Conservation (phyloP, 2,797 vertebrate species). For the Scarus forsteni region DNA sequence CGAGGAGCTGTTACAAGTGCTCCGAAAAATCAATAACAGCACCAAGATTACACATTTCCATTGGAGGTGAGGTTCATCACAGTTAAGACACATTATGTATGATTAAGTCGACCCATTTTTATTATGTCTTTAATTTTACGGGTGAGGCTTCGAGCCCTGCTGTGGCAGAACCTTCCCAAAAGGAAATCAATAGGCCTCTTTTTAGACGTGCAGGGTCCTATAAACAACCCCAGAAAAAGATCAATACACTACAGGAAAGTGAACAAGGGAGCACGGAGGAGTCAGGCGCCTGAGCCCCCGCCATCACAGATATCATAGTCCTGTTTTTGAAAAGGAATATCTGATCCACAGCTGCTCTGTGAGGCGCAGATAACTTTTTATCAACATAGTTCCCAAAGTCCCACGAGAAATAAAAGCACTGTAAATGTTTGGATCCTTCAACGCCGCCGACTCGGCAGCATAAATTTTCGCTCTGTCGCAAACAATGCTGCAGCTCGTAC, state of each 20-base stretch:
- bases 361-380: constrained; percentile 68
- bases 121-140: constrained; percentile 53
- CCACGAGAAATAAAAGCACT: constrained; percentile 62
- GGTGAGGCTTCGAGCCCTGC: constrained; percentile 39
- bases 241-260: constrained; percentile 77
- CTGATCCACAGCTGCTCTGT: constrained; percentile 63
- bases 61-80: constrained; percentile 8
- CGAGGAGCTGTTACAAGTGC: not conserved
- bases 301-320: constrained; percentile 62
- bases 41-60: not conserved
- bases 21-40: not conserved
- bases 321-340: constrained; percentile 56
- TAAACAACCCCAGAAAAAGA: constrained; percentile 76
- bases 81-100: constrained; percentile 14
- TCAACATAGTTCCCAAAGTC: constrained; percentile 65
- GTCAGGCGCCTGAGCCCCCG: constrained; percentile 54
- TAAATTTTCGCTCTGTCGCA: constrained; percentile 51
- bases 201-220: constrained; percentile 71
- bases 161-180: constrained; percentile 63
- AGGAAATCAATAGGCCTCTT: constrained; percentile 75
- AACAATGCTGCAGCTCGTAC: constrained; percentile 37
- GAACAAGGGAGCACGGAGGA: constrained; percentile 70
- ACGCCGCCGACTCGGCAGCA: constrained; percentile 27
- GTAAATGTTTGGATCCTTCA: constrained; percentile 52
- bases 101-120: constrained; percentile 55